A percentile compares a stretch with the other conserved stretches of the same genome.
Evolutionary conservation across 2,113 vertebrate genomes (phyloP).

Genomic region (Eurypyga helias): DNA sequence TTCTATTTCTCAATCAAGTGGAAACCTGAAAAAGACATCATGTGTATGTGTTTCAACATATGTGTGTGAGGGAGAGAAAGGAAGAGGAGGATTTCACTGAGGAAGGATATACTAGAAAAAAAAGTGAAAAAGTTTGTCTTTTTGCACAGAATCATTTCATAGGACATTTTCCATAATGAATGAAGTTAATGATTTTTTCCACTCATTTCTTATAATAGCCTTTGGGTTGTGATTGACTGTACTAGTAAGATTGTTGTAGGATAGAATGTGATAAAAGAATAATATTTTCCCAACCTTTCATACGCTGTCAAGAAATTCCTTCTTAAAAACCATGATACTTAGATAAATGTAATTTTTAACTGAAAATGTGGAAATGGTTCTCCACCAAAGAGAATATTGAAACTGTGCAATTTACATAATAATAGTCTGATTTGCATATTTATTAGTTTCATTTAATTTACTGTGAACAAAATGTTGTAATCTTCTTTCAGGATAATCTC

Average conservation of each 20-base stretch:
- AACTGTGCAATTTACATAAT: neutral
- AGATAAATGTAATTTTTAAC: neutral
- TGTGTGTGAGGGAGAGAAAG: neutral
- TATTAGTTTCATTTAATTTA: constrained; percentile 39
- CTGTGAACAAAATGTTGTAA: neutral
- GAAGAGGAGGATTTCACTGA: neutral
- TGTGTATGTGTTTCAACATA: neutral
- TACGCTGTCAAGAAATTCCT: neutral
- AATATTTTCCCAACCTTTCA: neutral
- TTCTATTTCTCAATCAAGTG: neutral
- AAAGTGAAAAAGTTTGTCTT: neutral
- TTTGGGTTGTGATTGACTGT: neutral
- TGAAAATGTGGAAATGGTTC: neutral
- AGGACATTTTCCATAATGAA: neutral
- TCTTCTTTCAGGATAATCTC: constrained; percentile 16
- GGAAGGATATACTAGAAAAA: neutral
- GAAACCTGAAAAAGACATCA: neutral
- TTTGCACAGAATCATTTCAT: neutral
- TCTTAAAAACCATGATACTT: neutral
- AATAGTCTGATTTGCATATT: constrained; percentile 29
- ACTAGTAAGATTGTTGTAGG: neutral
- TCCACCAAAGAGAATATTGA: neutral
- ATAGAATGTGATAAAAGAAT: neutral
- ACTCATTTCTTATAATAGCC: neutral
- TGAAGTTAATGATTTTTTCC: neutral